Percentiles rank a stretch among this genome's conserved stretches.
These are phyloP conservation scores for Oophaga pumilio DNA, from an alignment of 2,113 vertebrate species.

Conservation along the genomic window DNA sequence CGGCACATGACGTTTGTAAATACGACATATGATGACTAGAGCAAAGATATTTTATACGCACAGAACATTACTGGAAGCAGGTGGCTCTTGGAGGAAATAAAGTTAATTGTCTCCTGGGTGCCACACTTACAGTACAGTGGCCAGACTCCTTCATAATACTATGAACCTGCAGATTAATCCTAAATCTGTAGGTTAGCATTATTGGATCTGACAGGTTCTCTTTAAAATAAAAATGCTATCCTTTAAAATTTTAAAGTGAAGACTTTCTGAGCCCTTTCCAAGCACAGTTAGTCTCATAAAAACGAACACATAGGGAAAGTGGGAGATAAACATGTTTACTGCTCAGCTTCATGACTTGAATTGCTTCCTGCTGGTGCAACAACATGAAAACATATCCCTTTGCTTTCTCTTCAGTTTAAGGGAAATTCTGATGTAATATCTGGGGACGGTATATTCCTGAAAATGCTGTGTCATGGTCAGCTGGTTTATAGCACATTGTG, in stretches of 20 bases:
- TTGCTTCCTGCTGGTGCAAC: conserved; percentile 37
- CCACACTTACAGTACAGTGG: too few relatives aligned
- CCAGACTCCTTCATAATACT: too few relatives aligned
- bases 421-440: not conserved
- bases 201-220: too few relatives aligned
- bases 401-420: not conserved
- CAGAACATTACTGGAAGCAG: too few relatives aligned
- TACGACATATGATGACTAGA: too few relatives aligned
- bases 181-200: too few relatives aligned
- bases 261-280: not conserved
- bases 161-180: too few relatives aligned
- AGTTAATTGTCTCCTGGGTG: too few relatives aligned
- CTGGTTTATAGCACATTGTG: not conserved
- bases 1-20: too few relatives aligned
- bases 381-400: conserved; percentile 43
- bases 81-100: too few relatives aligned
- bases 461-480: conserved; percentile 44
- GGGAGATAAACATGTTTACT: conserved; percentile 41
- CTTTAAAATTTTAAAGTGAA: not conserved
- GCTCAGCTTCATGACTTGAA: conserved; percentile 41
- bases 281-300: not conserved
- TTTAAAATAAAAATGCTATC: too few relatives aligned
- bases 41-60: too few relatives aligned
- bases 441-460: not conserved
- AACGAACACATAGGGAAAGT: not conserved